These are phyloP conservation scores for Anaspis maculata DNA, from an alignment of 2,888 invertebrate genomes.

Conservation along the genomic window DNA sequence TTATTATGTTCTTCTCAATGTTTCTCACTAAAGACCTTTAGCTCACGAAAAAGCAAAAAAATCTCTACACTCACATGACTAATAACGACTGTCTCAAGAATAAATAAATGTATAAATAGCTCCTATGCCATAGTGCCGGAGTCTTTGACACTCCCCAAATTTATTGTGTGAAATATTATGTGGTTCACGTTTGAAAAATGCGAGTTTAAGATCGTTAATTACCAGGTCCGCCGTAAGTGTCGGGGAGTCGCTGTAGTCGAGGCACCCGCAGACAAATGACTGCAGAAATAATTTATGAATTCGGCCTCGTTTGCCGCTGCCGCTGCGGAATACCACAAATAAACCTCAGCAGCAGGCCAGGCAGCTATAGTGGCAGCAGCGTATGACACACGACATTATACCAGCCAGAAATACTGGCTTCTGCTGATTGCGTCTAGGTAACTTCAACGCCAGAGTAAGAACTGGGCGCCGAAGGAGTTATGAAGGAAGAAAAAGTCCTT, in stretches of 20 bases:
- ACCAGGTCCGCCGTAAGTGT: slow-evolving; percentile 40
- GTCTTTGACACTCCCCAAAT: slow-evolving; percentile 41
- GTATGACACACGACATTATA: slow-evolving; percentile 5
- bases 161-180: slow-evolving; percentile 43
- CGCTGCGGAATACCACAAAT: too few species aligned
- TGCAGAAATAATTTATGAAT: slow-evolving; percentile 37
- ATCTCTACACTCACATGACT: too few species aligned
- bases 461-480: too few species aligned
- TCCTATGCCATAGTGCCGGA: too few species aligned
- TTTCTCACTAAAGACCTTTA: too few species aligned
- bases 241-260: slow-evolving; percentile 38
- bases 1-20: too few species aligned
- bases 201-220: slow-evolving; percentile 43
- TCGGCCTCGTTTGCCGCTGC: slow-evolving; percentile 1
- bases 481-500: too few species aligned
- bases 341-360: slow-evolving; percentile 3
- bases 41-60: too few species aligned
- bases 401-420: slow-evolving; percentile 5
- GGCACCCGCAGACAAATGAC: slow-evolving; percentile 41
- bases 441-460: slow-evolving; percentile 5
- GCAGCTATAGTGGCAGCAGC: slow-evolving; percentile 1
- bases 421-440: too few species aligned
- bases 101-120: too few species aligned
- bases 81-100: too few species aligned
- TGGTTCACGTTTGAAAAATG: slow-evolving; percentile 41